These are phyloP conservation scores for Dugesia japonica DNA, from an alignment of 2,888 invertebrate genomes.

Conservation along the genomic window DNA sequence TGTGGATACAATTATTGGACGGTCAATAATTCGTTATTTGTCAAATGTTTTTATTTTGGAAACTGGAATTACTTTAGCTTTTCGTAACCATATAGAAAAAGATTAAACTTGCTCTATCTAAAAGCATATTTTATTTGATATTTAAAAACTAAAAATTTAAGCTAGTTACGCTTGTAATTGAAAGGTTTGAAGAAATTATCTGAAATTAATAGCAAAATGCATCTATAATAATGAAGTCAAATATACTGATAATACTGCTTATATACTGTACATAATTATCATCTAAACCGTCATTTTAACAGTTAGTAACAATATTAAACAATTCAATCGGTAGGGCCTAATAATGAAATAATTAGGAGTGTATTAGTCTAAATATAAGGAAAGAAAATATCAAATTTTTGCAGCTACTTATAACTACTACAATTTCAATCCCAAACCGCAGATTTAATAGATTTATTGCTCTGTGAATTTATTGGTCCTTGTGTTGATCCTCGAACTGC, in stretches of 20 bases:
- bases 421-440: constrained; percentile 23
- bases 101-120: background rate
- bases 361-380: constrained; percentile 26
- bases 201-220: constrained; percentile 4
- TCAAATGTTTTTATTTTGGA: too few relatives aligned
- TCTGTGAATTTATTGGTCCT: constrained; percentile 12
- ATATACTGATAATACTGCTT: constrained; percentile 22
- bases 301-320: constrained; percentile 11
- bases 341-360: constrained; percentile 29
- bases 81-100: too few relatives aligned
- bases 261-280: constrained; percentile 27
- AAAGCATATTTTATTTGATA: background rate
- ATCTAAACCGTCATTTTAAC: constrained; percentile 20
- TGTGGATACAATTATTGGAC: too few relatives aligned
- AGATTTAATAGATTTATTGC: constrained; percentile 17
- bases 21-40: too few relatives aligned
- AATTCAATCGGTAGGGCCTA: constrained; percentile 21
- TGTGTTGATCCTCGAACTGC: constrained; percentile 21
- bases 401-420: constrained; percentile 17
- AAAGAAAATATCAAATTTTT: constrained; percentile 25
- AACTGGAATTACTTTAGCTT: too few relatives aligned
- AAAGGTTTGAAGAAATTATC: background rate
- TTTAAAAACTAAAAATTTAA: background rate
- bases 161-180: background rate
- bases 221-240: constrained; percentile 24